These are phyloP conservation scores for Sitobion miscanthi DNA, from an alignment of 1,140 invertebrate species.

Conservation along the genomic window DNA sequence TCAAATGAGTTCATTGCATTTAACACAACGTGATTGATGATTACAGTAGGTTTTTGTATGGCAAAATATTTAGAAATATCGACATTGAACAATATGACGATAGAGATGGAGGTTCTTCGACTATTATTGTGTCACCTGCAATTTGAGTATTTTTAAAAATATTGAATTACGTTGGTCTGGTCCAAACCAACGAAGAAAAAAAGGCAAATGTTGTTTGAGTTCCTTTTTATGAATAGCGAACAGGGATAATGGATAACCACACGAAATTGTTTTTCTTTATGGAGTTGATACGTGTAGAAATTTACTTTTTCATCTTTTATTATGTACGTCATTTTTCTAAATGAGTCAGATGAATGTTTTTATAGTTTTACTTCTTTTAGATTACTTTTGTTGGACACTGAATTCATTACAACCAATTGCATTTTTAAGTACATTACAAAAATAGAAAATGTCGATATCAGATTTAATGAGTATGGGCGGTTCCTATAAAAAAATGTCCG, in stretches of 20 bases:
- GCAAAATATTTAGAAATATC: no score
- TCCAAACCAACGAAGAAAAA: no score
- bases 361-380: neutral
- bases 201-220: neutral
- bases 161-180: no score
- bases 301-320: neutral
- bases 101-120: no score
- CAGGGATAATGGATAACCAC: neutral
- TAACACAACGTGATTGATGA: no score
- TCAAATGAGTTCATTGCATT: no score
- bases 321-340: neutral
- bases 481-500: neutral
- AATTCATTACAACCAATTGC: neutral
- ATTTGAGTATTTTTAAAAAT: no score
- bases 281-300: neutral
- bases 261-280: neutral
- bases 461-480: neutral
- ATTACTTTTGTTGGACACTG: neutral
- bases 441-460: neutral
- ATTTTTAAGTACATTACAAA: neutral
- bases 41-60: no score
- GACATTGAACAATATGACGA: no score
- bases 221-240: neutral
- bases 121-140: no score
- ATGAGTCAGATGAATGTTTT: neutral